Conservation (phyloP, 1,140 invertebrate species). For the Papilio glaucus region DNA sequence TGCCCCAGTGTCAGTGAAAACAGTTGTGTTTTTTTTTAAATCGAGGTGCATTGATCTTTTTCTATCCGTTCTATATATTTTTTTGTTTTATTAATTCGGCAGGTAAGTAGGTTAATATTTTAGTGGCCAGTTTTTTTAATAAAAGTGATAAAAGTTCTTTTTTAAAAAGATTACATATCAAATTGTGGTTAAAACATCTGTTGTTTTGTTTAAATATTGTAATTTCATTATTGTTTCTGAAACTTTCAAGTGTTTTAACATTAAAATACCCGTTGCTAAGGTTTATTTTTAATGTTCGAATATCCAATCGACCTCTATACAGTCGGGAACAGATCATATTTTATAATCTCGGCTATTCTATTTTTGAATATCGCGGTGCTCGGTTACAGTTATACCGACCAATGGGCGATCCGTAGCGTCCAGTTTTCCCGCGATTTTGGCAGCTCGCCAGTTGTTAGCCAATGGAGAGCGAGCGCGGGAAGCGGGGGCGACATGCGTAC, state of each 20-base stretch:
- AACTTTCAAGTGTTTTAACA: neutral
- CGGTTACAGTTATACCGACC: slow-evolving; percentile 70
- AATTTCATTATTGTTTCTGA: neutral
- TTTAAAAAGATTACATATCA: slow-evolving; percentile 9
- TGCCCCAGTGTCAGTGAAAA: slow-evolving; percentile 72
- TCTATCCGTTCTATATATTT: slow-evolving; percentile 44
- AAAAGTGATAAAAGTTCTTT: neutral
- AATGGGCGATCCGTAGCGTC: slow-evolving; percentile 60
- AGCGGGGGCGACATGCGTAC: slow-evolving; percentile 47
- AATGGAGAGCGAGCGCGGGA: slow-evolving; percentile 68
- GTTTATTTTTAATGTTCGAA: neutral
- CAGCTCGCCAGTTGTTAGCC: slow-evolving; percentile 66
- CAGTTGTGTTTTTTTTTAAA: slow-evolving; percentile 59
- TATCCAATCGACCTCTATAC: slow-evolving; percentile 40
- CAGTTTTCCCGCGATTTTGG: slow-evolving; percentile 78
- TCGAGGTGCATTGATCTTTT: slow-evolving; percentile 58
- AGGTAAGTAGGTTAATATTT: slow-evolving; percentile 56
- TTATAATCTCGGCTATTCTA: slow-evolving; percentile 72
- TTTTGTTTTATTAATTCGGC: slow-evolving; percentile 36
- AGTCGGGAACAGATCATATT: slow-evolving; percentile 51
- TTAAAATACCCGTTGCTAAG: neutral
- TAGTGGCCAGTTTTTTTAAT: slow-evolving; percentile 12
- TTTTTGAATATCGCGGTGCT: slow-evolving; percentile 83
- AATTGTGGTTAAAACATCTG: neutral
- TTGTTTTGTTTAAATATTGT: neutral